phyloP scores from a whole-genome alignment of 2,797 vertebrate species.

The Nyctalus aviator region DNA sequence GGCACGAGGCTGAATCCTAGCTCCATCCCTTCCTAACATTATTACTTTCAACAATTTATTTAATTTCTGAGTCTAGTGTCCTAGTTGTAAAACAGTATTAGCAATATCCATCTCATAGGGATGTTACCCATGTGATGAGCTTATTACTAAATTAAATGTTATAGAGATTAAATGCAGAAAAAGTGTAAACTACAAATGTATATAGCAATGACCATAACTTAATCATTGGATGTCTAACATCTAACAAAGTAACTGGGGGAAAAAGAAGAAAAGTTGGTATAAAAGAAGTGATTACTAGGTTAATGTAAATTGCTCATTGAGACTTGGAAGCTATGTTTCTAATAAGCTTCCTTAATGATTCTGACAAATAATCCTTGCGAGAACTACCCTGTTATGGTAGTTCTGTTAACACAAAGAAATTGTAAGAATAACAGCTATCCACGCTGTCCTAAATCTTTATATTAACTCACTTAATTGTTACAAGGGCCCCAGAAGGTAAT shows the following conservation, averaged over 20 bases:
- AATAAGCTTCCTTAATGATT: not conserved
- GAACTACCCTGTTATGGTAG: not conserved
- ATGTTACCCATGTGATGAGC: not conserved
- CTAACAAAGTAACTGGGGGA: not conserved
- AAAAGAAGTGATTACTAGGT: not conserved
- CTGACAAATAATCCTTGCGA: not conserved
- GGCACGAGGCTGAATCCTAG: not conserved
- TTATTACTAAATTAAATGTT: slow-evolving; percentile 19
- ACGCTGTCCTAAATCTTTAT: not conserved
- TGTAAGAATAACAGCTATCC: not conserved
- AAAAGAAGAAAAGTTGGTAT: not conserved
- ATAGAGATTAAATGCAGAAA: not conserved
- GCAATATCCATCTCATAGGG: not conserved
- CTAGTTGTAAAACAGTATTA: slow-evolving; percentile 1
- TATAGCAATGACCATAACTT: not conserved
- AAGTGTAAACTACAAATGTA: not conserved
- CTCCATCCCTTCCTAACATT: not conserved
- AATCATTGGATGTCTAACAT: not conserved
- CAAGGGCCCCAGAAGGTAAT: not conserved
- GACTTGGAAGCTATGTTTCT: not conserved
- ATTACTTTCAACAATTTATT: not conserved
- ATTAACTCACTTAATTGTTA: not conserved
- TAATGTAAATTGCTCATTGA: not conserved
- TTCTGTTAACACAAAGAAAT: not conserved
- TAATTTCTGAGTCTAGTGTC: not conserved